Evolutionary conservation across 2,797 vertebrate genomes (phyloP), one percentile per base, ranked within the genome.

Genomic region (Coendou prehensilis): DNA sequence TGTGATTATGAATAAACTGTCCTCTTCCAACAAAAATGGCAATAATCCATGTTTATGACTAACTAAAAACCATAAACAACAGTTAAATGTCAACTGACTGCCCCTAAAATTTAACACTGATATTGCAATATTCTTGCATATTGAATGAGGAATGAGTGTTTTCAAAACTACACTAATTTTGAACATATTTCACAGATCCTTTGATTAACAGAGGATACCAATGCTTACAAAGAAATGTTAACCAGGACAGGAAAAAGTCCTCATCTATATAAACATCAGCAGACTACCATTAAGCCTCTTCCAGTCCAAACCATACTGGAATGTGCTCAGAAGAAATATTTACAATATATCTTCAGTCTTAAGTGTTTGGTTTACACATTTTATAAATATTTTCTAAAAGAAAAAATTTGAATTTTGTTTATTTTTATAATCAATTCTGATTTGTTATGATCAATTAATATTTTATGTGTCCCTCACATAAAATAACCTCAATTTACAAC

Each of bases 401-500:
- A 47, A 87, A 95, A 92, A 47, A 80, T 83, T 54, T 59, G 45
- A 9, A 79, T 88, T 86, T 94, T 85, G 9, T 41, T 83, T 90
- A 57, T 87, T 89, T 76, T 56, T 92, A 69, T 75, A 54, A 96
- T 79, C 45, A 83, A 81, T 81, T 87, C 56, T 75, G 63, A 57
- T 52, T 54, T 92, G 82, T 67, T 83, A 50, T 50, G n/a, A 96
- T 78, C 26, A 37, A 95, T 10, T 69, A 45, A 23, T 94, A 45
- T 89, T 79, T 83, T 80, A 87, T 4, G 3, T 71, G 59, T 78
- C 64, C 33, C 50, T 96, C 33, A 17, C 14, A 30, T 33, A 95
- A 97, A 97, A 89, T 78, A 67, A 96, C 52, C 41, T 95, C 83
- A 91, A 41, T 76, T 84, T 90, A 91, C 2, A 95, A 50, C 33